Base-by-base conservation (phyloP, 2,888 invertebrate genomes). In the Nineta flava region DNA sequence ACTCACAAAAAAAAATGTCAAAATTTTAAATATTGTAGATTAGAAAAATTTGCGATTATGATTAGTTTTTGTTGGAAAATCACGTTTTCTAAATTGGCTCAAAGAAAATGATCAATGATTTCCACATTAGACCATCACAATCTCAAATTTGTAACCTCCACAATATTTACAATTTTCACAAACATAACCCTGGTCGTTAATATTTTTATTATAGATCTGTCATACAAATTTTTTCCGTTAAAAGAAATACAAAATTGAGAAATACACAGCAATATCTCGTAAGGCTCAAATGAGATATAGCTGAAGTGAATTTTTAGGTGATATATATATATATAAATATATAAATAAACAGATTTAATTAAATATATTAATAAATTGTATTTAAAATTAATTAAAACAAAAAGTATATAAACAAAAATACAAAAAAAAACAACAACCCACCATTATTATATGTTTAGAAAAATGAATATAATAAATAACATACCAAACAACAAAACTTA, bases 401-500 rank as follows among this genome's bases (percentile, higher is more conserved):
- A 13, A 13, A 38, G 15, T 38, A 38, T 12, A 38, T 38, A 38
- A 38, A n/a, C 10, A 32, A 9, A 9, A 32, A 9, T 32, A 32
- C 32, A 32, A 9, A 43, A 43, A 19, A 12, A 10, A 43, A 17
- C n/a, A 16, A 16, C 15, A 21, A 44, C 26, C 42, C 38, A n/a
- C 42, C 42, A 19, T 42, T 17, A 42, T 17, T 31, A 51, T 16
- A 46, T 46, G n/a, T 46, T 13, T 13, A 21, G 9, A 46, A 15
- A 19, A 45, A 19, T 17, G n/a, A 26, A 44, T 44, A 21, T 31
- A 31, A 48, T 35, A 40, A 45, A 46, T 26, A 41, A 40, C 45
- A 17, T 45, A 51, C 26, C 17, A 49, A 46, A 31, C 43, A 51
- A 38, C 17, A 49, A 46, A 31, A 32, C 31, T 38, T 40, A 15